A percentile compares a stretch with the other conserved stretches of the same genome.
phyloP scores from a whole-genome alignment of 23 tunicate genomes.

The Ascidia mentula region DNA sequence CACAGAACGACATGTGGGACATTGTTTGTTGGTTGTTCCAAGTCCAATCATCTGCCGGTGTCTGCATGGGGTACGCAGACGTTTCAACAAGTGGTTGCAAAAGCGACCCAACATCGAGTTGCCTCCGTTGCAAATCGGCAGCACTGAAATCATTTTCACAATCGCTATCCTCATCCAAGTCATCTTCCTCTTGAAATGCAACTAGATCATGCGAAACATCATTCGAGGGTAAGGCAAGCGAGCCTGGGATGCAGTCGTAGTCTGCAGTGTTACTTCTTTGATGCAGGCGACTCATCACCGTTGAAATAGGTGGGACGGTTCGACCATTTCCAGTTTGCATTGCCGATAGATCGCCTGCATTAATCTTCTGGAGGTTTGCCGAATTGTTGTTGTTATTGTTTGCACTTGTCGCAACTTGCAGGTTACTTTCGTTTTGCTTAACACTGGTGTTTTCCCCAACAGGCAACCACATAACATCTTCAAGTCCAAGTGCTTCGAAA shows the following conservation, averaged over 20 bases:
- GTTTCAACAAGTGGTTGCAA: background rate
- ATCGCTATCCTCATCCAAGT: background rate
- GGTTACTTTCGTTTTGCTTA: background rate
- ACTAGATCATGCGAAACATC: background rate
- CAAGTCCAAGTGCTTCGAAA: conserved; percentile 1
- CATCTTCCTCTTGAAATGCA: background rate
- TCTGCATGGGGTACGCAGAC: background rate
- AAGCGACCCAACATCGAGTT: background rate
- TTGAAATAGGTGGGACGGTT: background rate
- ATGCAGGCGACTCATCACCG: background rate
- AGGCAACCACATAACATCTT: background rate
- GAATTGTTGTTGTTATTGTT: background rate
- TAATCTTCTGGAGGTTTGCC: background rate
- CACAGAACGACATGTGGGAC: background rate
- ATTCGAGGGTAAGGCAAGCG: background rate
- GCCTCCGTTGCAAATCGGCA: background rate
- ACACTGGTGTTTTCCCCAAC: background rate
- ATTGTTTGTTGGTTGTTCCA: conserved; percentile 7
- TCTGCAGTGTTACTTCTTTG: background rate
- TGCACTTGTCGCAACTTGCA: background rate
- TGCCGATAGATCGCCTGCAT: background rate
- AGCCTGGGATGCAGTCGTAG: background rate
- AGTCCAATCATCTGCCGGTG: background rate
- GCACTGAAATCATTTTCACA: background rate
- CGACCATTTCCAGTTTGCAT: background rate